phyloP scores from a whole-genome alignment of 2,797 vertebrate species.

The Spatula clypeata region DNA sequence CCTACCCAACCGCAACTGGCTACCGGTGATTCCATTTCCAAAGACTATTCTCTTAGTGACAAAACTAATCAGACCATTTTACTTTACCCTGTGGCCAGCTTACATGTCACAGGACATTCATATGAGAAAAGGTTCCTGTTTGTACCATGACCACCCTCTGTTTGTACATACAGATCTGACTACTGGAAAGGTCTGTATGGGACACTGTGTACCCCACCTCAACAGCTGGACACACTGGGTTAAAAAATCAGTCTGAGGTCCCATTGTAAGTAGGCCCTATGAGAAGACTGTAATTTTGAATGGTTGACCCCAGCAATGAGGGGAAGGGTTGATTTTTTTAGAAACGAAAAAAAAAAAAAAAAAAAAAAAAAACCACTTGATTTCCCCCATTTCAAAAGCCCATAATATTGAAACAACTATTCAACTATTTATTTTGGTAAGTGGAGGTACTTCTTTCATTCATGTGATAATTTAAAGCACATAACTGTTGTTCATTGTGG shows the following conservation, averaged over 20 bases:
- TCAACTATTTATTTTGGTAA: slow-evolving; percentile 53
- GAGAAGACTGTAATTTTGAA: background rate
- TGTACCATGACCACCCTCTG: background rate
- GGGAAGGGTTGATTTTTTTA: slow-evolving; percentile 16
- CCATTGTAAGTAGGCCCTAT: background rate
- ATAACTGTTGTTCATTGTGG: slow-evolving; percentile 63
- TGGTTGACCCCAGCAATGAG: background rate
- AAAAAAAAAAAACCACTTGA: background rate
- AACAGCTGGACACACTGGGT: background rate
- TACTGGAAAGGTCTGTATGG: background rate
- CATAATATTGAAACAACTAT: slow-evolving; percentile 36
- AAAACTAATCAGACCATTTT: background rate
- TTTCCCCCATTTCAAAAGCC: slow-evolving; percentile 36
- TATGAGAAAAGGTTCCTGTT: background rate
- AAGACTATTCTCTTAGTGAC: background rate
- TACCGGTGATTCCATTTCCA: background rate
- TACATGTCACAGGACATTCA: background rate
- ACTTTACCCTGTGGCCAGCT: background rate
- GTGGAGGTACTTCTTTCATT: slow-evolving; percentile 31
- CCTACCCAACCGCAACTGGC: background rate
- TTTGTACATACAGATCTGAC: background rate
- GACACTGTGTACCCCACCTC: background rate
- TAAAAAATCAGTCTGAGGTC: background rate
- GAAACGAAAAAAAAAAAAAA: background rate
- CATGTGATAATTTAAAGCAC: slow-evolving; percentile 54